Evolutionary conservation across 2,888 invertebrate species (phyloP), one percentile per base, ranked within the genome.

Genomic region (Pocota personata): DNA sequence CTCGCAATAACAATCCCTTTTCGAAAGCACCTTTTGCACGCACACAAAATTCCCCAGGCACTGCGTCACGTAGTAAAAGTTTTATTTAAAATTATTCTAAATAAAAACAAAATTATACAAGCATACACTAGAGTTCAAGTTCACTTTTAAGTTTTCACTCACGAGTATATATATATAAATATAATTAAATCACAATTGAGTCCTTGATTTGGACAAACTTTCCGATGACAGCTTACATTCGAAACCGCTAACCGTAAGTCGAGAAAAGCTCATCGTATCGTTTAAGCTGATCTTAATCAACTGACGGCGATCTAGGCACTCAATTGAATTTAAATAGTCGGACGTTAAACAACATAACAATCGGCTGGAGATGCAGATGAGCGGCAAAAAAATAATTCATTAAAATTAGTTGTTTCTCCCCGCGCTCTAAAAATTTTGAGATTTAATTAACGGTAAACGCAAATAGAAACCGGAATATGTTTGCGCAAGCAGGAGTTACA

Each of bases 261-360:
- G 50, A 62, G 32, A 43, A 69, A 75, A 62, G 77, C 69, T 78
- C 69, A 78, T 78, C 77, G 48, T 69, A 43, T 60, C 69, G 62
- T 62, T 52, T 52, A 46, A 62, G 69, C 60, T 71, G 77, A 71
- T 69, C 52, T 62, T 69, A 62, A 71, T 69, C 69, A 55, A 78
- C 77, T 78, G 69, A 78, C 60, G 57, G 8, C 37, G 16, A 60
- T 21, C 46, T n/a, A 69, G 35, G n/a, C 40, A 43, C 30, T 55
- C 60, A 46, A 43, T 55, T 62, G 35, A 71, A 71, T 78, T 71
- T 78, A 78, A 78, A 78, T 71, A 71, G 52, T 78, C 62, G 58
- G 40, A 30, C 40, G 27, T 67, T 46, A 35, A 16, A 46, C 21
- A 75, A 37, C 52, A 75, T 64, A 64, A 78, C 32, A 55, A 69